phyloP scores from a whole-genome alignment of 2,888 invertebrate species.

The Patella caerulea region DNA sequence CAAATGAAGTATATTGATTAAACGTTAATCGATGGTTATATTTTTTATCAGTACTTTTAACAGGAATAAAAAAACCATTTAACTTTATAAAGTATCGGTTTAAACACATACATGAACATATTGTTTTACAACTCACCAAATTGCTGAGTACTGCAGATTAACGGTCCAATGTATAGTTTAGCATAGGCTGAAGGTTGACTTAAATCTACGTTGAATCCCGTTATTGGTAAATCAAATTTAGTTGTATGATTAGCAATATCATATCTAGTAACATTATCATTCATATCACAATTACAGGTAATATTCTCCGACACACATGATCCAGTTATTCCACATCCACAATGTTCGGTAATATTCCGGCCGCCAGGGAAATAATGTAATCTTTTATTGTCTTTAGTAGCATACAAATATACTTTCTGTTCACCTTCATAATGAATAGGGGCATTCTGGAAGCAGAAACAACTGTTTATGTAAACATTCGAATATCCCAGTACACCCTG shows the following conservation, averaged over 20 bases:
- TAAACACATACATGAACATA: no score
- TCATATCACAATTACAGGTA: slow-evolving; percentile 61
- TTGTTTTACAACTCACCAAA: slow-evolving; percentile 49
- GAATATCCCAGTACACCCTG: no score
- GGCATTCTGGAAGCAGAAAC: slow-evolving; percentile 28
- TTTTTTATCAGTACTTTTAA: no score
- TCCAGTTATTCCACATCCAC: slow-evolving; percentile 56
- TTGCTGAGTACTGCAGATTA: slow-evolving; percentile 51
- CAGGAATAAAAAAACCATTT: no score
- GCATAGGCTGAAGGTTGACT: slow-evolving; percentile 26
- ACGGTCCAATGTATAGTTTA: slow-evolving; percentile 41
- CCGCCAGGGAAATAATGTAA: slow-evolving; percentile 50
- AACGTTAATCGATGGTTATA: no score
- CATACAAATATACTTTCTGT: slow-evolving; percentile 24
- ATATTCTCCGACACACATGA: slow-evolving; percentile 42
- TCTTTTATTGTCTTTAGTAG: not conserved
- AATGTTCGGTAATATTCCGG: slow-evolving; percentile 33
- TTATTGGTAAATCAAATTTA: slow-evolving; percentile 54
- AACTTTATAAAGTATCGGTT: no score
- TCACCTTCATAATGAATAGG: slow-evolving; percentile 37
- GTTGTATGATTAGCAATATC: slow-evolving; percentile 57
- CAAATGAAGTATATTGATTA: no score
- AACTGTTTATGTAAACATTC: no score
- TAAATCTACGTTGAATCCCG: slow-evolving; percentile 37
- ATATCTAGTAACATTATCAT: slow-evolving; percentile 45